Percentiles rank a stretch among this genome's conserved stretches.
phyloP scores from a whole-genome alignment of 2,888 invertebrate species.

The Bembecia ichneumoniformis region DNA sequence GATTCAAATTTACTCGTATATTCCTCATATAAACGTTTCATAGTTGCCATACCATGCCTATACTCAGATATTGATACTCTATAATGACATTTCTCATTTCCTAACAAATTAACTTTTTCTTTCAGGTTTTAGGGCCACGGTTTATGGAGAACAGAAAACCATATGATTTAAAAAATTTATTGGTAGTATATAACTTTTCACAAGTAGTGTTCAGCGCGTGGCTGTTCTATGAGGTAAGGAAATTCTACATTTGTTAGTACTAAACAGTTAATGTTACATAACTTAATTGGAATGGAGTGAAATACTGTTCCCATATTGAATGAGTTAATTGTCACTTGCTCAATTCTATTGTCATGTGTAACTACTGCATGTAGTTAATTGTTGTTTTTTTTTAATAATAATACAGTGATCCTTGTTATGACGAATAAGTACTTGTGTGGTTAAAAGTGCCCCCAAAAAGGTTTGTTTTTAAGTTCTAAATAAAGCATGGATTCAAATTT shows the following conservation, averaged over 20 bases:
- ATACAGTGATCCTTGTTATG: not conserved
- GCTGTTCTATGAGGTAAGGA: constrained; percentile 90
- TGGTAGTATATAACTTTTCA: constrained; percentile 86
- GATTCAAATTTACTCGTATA: too few relatives aligned
- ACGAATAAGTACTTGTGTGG: too few relatives aligned
- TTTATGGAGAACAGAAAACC: constrained; percentile 95
- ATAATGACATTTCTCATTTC: not conserved
- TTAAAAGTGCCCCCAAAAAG: too few relatives aligned
- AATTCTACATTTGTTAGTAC: constrained; percentile 1
- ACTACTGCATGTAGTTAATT: not conserved
- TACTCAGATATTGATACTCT: too few relatives aligned
- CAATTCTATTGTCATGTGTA: constrained; percentile 5
- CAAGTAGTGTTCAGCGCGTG: constrained; percentile 93
- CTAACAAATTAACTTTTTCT: constrained; percentile 15
- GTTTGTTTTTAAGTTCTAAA: too few relatives aligned
- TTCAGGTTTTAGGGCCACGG: constrained; percentile 85
- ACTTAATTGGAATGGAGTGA: constrained; percentile 3
- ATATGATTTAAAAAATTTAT: constrained; percentile 81
- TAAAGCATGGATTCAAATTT: too few relatives aligned
- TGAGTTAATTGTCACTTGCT: constrained; percentile 16
- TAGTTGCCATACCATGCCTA: too few relatives aligned
- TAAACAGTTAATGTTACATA: constrained; percentile 7
- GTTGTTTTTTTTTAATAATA: not conserved
- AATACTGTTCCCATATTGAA: constrained; percentile 16
- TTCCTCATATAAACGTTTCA: too few relatives aligned